These are phyloP conservation scores for Microtus ochrogaster DNA, from an alignment of 2,113 vertebrate species.

Conservation along the genomic window DNA sequence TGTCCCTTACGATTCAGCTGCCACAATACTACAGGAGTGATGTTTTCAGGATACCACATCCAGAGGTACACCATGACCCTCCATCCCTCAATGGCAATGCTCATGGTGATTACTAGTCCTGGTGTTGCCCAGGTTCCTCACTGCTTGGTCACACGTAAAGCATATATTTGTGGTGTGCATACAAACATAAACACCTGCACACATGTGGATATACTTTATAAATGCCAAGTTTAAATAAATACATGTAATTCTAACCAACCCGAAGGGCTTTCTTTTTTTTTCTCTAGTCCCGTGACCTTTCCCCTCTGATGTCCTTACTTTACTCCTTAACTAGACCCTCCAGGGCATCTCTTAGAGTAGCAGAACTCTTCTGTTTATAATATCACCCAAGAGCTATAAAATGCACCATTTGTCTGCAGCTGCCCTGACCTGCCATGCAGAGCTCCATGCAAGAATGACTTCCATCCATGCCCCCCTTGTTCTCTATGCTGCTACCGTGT, in stretches of 20 bases:
- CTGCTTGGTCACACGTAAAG: not conserved
- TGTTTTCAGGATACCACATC: not conserved
- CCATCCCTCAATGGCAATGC: not conserved
- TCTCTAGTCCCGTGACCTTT: not conserved
- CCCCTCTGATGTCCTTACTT: not conserved
- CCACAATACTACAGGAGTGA: not conserved
- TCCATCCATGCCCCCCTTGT: not conserved
- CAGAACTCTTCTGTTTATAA: not conserved
- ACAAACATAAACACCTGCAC: not conserved
- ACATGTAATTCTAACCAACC: not conserved
- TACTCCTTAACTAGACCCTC: not conserved
- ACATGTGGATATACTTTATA: not conserved
- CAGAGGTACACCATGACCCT: too few species aligned
- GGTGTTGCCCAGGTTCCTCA: not conserved
- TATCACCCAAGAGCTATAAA: not conserved
- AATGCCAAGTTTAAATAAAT: not conserved
- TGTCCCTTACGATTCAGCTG: not conserved
- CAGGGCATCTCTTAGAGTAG: fast-evolving
- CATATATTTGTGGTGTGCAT: not conserved
- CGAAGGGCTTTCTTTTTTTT: not conserved
- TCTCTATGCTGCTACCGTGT: not conserved
- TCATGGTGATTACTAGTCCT: not conserved
- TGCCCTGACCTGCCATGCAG: not conserved
- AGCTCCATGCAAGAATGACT: not conserved
- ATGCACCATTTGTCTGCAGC: not conserved